Conservation (phyloP, 1,140 invertebrate genomes). For the Meloidogyne hapla region DNA sequence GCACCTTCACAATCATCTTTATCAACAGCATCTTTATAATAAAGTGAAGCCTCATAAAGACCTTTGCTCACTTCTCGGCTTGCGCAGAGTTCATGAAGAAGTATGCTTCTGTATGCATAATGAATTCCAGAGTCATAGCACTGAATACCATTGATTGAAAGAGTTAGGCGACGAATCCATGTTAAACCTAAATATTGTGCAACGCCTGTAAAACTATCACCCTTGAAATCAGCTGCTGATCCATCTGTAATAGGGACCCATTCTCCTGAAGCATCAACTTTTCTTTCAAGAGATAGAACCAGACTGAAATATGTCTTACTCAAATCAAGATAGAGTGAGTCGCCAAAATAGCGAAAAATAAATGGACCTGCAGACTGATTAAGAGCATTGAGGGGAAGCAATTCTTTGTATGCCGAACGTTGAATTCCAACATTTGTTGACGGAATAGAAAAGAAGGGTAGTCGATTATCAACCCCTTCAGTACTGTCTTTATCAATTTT, state of each 20-base stretch:
- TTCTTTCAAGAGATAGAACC: not conserved
- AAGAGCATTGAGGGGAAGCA: not conserved
- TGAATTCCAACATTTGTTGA: conserved; percentile 20
- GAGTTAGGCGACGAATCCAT: not conserved
- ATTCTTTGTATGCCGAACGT: not conserved
- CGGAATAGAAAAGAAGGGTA: not conserved
- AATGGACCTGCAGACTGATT: conserved; percentile 10
- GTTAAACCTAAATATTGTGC: conserved; percentile 3
- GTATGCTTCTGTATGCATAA: not conserved
- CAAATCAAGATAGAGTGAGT: not conserved
- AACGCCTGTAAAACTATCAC: not conserved
- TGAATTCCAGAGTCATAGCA: not conserved
- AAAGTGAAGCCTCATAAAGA: not conserved
- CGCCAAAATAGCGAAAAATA: not conserved
- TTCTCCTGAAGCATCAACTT: not conserved
- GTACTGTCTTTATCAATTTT: conserved; percentile 26
- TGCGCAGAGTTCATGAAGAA: not conserved
- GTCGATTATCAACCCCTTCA: not conserved
- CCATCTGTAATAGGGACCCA: not conserved
- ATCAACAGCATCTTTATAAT: not conserved
- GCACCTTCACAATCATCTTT: too few species aligned
- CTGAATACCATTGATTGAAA: not conserved
- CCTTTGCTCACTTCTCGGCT: not conserved
- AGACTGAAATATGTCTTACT: conserved; percentile 1
- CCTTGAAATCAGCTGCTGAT: too few species aligned